Percentiles rank a stretch among this genome's conserved stretches.
phyloP scores from a whole-genome alignment of 2,113 vertebrate genomes.

The Sprattus sprattus region DNA sequence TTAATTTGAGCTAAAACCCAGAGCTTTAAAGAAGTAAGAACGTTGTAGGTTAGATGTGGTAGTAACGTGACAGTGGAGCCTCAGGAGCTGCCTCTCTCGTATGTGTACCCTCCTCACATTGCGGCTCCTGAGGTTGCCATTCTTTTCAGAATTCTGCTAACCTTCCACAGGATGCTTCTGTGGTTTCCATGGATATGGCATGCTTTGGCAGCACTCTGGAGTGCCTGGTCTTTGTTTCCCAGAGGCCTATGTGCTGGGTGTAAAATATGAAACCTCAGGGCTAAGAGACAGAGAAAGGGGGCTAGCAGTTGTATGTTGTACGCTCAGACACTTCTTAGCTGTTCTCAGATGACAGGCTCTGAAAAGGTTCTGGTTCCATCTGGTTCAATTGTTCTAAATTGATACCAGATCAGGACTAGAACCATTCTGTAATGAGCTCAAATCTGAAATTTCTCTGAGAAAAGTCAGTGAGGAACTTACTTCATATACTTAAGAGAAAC shows the following conservation, averaged over 20 bases:
- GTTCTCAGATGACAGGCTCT: neutral
- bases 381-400: neutral
- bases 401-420: neutral
- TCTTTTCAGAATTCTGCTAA: neutral
- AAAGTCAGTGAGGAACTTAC: neutral
- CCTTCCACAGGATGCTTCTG: neutral
- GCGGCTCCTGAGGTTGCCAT: neutral
- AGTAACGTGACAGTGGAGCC: neutral
- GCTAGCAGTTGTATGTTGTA: neutral
- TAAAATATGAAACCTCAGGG: neutral
- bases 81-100: neutral
- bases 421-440: neutral
- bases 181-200: conserved; percentile 61
- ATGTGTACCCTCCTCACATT: neutral
- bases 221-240: conserved; percentile 34
- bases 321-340: neutral
- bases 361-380: neutral
- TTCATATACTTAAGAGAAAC: neutral
- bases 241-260: neutral
- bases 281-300: neutral
- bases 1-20: neutral
- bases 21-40: neutral
- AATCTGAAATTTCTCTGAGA: neutral
- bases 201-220: conserved; percentile 54
- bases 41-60: neutral